Evolutionary conservation across 2,888 invertebrate species (phyloP).

Genomic region (Pristionchus japonicus): DNA sequence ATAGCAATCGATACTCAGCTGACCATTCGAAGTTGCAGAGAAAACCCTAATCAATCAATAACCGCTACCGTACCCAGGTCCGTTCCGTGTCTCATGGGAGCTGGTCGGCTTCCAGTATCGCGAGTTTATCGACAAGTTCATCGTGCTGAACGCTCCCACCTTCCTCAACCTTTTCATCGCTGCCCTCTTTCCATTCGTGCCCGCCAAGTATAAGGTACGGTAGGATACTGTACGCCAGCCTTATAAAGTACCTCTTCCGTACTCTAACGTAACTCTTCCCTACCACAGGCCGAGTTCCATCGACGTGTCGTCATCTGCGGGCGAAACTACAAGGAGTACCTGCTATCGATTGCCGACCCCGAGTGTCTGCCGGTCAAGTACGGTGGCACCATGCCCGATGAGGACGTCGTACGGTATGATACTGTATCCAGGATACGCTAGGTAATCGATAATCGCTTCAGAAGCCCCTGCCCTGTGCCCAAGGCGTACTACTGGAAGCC

Average conservation of each 20-base stretch:
- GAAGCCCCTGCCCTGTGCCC: conserved; percentile 55
- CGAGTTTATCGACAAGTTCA: conserved; percentile 65
- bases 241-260: too few species aligned
- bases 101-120: conserved; percentile 60
- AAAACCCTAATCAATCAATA: background rate
- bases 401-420: conserved; percentile 47
- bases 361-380: conserved; percentile 63
- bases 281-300: conserved; percentile 44
- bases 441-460: background rate
- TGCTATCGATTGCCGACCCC: conserved; percentile 55
- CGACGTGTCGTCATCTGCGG: conserved; percentile 30
- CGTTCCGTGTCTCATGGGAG: conserved; percentile 65
- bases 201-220: conserved; percentile 42
- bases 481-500: conserved; percentile 62
- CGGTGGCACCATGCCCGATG: conserved; percentile 62
- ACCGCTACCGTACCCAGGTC: conserved; percentile 49
- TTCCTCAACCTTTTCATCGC: conserved; percentile 62
- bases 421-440: background rate
- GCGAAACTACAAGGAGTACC: conserved; percentile 57
- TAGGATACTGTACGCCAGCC: background rate
- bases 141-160: conserved; percentile 62
- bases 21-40: too few species aligned
- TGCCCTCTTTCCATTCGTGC: conserved; percentile 38
- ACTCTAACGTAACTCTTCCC: conserved; percentile 53
- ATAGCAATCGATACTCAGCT: too few species aligned